phyloP scores from a whole-genome alignment of 92 coral and sea anemone species.

The Actinernus sp. region DNA sequence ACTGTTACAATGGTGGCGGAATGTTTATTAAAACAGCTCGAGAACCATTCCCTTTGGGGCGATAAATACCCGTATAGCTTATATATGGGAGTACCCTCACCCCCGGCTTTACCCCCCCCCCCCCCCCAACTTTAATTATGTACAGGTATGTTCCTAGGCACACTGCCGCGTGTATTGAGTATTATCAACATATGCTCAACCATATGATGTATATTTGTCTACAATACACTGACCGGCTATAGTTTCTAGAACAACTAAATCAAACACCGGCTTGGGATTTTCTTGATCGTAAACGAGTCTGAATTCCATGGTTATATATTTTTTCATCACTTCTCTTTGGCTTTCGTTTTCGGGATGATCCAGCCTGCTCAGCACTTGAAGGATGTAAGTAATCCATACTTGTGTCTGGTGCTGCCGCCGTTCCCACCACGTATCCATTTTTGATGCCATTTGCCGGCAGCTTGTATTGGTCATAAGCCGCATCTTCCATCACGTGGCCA shows the following conservation, averaged over 20 bases:
- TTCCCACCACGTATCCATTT: slow-evolving; percentile 40
- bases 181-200: no score
- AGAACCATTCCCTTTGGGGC: no score
- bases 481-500: slow-evolving; percentile 61
- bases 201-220: no score
- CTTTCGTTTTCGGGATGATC: slow-evolving; percentile 48
- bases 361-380: slow-evolving; percentile 23
- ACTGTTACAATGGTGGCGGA: no score
- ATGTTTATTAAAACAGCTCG: no score
- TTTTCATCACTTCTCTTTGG: slow-evolving; percentile 39
- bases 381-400: slow-evolving; percentile 13
- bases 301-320: slow-evolving; percentile 12
- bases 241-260: neutral
- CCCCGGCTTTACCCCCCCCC: no score
- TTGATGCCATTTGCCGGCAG: slow-evolving; percentile 21
- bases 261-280: slow-evolving; percentile 75
- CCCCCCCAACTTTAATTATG: no score
- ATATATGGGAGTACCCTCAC: no score
- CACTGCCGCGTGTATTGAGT: no score
- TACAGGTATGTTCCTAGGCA: no score
- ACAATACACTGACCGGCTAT: no score
- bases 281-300: slow-evolving; percentile 53
- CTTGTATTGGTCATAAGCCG: slow-evolving; percentile 9
- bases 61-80: no score
- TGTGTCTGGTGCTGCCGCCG: slow-evolving; percentile 8